phyloP scores from a whole-genome alignment of 1,140 invertebrate species.

The Zaprionus tsacasi region DNA sequence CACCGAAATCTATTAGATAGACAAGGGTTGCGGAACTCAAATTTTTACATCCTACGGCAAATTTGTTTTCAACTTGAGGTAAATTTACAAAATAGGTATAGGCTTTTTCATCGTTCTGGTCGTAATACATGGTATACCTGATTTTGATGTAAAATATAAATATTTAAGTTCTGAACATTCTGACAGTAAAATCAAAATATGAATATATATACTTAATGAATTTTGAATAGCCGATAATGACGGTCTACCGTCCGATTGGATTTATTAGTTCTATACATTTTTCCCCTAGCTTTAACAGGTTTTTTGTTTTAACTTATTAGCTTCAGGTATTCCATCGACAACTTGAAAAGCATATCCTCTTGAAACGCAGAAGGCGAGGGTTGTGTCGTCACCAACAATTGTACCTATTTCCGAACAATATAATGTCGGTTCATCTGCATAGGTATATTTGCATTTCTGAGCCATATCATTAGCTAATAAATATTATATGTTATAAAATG shows the following conservation, averaged over 20 bases:
- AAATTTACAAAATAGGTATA: constrained; percentile 28
- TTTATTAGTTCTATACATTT: not conserved
- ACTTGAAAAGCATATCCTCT: constrained; percentile 30
- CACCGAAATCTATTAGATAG: constrained; percentile 17
- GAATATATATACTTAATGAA: not conserved
- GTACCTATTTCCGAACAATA: constrained; percentile 20
- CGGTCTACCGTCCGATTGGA: not conserved
- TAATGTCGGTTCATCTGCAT: constrained; percentile 9
- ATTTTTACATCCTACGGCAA: constrained; percentile 23
- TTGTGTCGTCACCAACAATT: constrained; percentile 21
- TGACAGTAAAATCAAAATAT: not conserved
- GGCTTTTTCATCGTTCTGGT: not conserved
- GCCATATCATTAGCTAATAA: constrained; percentile 26
- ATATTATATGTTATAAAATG: not conserved
- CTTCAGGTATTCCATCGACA: constrained; percentile 6
- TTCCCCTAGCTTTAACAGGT: no score
- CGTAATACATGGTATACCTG: constrained; percentile 11
- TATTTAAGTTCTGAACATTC: not conserved
- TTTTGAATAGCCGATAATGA: not conserved
- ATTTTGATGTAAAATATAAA: not conserved
- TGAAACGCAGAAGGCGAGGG: constrained; percentile 22
- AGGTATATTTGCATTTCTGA: not conserved
- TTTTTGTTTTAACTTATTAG: not conserved
- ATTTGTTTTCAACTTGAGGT: constrained; percentile 14
- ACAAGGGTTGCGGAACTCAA: constrained; percentile 5